Percentiles rank a stretch among this genome's conserved stretches.
These are phyloP conservation scores for Sminthurides aquaticus DNA, from an alignment of 2,888 invertebrate genomes.

Conservation along the genomic window DNA sequence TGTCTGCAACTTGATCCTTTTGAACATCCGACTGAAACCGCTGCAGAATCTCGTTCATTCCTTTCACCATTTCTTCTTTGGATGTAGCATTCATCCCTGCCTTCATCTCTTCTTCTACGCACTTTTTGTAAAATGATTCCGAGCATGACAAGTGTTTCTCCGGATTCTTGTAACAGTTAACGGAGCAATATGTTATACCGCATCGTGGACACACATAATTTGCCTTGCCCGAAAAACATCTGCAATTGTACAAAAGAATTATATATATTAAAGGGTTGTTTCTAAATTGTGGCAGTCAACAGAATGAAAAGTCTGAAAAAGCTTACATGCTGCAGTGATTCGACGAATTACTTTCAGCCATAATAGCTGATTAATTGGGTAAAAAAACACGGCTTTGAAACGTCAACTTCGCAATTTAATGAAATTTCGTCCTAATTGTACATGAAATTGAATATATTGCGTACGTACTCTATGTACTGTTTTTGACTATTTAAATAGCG, in stretches of 20 bases:
- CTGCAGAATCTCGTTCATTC: slow-evolving; percentile 34
- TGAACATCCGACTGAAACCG: slow-evolving; percentile 28
- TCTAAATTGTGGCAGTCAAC: too few species aligned
- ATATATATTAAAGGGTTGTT: background rate
- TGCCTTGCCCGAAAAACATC: slow-evolving; percentile 26
- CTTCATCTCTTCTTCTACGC: slow-evolving; percentile 31
- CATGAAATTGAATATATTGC: too few species aligned
- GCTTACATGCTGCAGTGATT: background rate
- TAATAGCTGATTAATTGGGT: too few species aligned
- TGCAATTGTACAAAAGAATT: slow-evolving; percentile 14
- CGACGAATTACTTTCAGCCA: background rate
- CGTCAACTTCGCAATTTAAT: too few species aligned
- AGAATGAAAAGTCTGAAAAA: too few species aligned
- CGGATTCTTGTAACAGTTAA: slow-evolving; percentile 34
- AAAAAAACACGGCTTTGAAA: too few species aligned
- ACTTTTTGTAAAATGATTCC: slow-evolving; percentile 37
- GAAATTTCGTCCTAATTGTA: too few species aligned
- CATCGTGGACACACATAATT: slow-evolving; percentile 41
- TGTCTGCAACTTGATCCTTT: slow-evolving; percentile 1
- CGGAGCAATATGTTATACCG: slow-evolving; percentile 39
- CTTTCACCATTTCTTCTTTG: slow-evolving; percentile 24
- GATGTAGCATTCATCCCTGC: background rate
- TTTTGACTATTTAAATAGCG: too few species aligned
- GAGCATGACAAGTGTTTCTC: slow-evolving; percentile 39
- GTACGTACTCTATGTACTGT: too few species aligned